Conservation (phyloP, 2,888 invertebrate species). For the Callinectes sapidus region DNA sequence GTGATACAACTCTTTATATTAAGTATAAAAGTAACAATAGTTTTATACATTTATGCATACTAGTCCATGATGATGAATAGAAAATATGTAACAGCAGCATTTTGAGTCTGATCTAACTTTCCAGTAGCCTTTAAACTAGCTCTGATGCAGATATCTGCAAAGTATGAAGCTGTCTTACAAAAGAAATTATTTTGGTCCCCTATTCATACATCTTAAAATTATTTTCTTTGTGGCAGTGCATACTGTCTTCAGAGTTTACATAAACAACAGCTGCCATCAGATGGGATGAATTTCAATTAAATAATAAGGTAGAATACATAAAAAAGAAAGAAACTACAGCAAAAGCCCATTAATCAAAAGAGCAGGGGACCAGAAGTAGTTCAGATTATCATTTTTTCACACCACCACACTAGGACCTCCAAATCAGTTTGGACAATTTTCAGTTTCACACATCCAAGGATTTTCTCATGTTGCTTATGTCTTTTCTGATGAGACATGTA, state of each 20-base stretch:
- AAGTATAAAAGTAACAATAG: constrained; percentile 28
- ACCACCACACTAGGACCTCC: too few species aligned
- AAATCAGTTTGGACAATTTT: too few species aligned
- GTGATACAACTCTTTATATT: not conserved
- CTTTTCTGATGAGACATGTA: too few species aligned
- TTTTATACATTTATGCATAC: not conserved
- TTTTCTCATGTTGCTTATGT: too few species aligned
- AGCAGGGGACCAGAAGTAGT: not conserved
- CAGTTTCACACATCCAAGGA: too few species aligned
- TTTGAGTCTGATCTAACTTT: not conserved
- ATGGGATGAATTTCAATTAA: not conserved
- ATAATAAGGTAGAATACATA: not conserved
- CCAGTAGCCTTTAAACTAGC: not conserved
- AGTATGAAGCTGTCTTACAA: not conserved
- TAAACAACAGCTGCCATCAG: not conserved
- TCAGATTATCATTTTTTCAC: not conserved
- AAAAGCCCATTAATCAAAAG: not conserved
- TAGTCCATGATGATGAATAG: not conserved
- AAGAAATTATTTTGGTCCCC: not conserved
- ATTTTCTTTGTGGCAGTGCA: not conserved
- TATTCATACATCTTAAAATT: not conserved
- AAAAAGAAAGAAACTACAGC: too few species aligned
- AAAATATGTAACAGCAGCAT: not conserved
- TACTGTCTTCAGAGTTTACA: not conserved
- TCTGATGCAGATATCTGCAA: not conserved